Evolutionary conservation across 2,797 vertebrate species (phyloP).

Genomic region (Neosalanx taihuensis): DNA sequence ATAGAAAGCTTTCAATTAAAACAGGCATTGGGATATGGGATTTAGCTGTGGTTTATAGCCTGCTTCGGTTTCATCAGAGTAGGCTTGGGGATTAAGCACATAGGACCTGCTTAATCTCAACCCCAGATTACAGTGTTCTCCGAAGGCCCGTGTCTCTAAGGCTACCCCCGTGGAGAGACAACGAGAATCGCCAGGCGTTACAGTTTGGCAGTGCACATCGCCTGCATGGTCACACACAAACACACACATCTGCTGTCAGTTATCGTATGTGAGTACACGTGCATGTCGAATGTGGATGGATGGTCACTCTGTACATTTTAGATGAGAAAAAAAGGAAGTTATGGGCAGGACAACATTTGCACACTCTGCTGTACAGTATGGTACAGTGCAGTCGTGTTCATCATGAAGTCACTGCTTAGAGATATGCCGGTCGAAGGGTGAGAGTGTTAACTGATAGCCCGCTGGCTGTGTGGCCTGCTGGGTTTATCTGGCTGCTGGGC

Average conservation of each 20-base stretch:
- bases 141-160: background rate
- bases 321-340: background rate
- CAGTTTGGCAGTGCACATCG: too few relatives aligned
- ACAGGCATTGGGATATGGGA: background rate
- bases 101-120: conserved; percentile 16
- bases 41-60: conserved; percentile 7
- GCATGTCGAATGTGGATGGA: background rate
- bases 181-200: background rate
- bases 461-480: background rate
- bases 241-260: background rate
- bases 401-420: conserved; percentile 1
- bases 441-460: background rate
- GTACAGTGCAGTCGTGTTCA: background rate
- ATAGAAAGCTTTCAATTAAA: conserved; percentile 18
- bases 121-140: conserved; percentile 20
- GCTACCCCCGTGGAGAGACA: background rate
- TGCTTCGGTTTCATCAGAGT: conserved; percentile 17
- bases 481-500: background rate
- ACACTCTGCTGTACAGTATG: background rate
- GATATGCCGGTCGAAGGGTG: background rate
- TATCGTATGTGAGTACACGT: too few relatives aligned
- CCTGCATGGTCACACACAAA: background rate
- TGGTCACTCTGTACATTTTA: background rate
- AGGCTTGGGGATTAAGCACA: conserved; percentile 14
- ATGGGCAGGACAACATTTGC: background rate